A percentile compares a stretch with the other conserved stretches of the same genome.
Conservation (phyloP, 92 coral and sea anemone species). For the Muricea muricata region DNA sequence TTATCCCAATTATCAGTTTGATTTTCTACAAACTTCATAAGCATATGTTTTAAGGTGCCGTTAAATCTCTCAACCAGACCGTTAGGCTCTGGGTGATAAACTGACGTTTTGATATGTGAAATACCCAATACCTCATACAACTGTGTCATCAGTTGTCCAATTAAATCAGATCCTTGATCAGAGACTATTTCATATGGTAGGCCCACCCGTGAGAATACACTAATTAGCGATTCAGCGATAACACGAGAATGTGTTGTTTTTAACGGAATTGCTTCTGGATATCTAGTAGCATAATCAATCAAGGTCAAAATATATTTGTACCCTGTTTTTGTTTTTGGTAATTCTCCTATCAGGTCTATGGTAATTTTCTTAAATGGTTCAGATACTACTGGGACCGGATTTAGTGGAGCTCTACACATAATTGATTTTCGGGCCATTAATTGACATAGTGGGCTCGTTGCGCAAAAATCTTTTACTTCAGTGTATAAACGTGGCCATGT, state of each 20-base stretch:
- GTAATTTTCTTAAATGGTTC: slow-evolving; percentile 66
- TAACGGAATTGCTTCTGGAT: slow-evolving; percentile 70
- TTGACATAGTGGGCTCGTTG: slow-evolving; percentile 46
- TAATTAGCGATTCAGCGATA: slow-evolving; percentile 65
- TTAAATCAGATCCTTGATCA: slow-evolving; percentile 59
- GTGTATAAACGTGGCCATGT: neutral
- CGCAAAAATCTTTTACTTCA: neutral
- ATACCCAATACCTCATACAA: slow-evolving; percentile 30
- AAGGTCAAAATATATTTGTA: slow-evolving; percentile 59
- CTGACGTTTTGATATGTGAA: slow-evolving; percentile 44
- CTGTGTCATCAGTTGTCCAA: slow-evolving; percentile 46
- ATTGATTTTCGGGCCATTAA: slow-evolving; percentile 57
- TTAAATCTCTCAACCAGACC: slow-evolving; percentile 55
- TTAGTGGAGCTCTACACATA: slow-evolving; percentile 48
- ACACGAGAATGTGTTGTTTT: slow-evolving; percentile 33
- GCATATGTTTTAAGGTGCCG: slow-evolving; percentile 40
- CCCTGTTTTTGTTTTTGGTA: slow-evolving; percentile 60
- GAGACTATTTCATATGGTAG: slow-evolving; percentile 59
- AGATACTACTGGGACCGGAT: slow-evolving; percentile 50
- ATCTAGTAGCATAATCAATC: slow-evolving; percentile 62
- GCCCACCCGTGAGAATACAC: slow-evolving; percentile 49
- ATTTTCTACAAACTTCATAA: slow-evolving; percentile 30
- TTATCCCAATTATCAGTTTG: slow-evolving; percentile 36
- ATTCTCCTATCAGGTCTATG: slow-evolving; percentile 62
- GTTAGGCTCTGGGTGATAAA: slow-evolving; percentile 53